Base-by-base conservation (phyloP, 2,797 vertebrate species). In the Sebastes steindachneri region DNA sequence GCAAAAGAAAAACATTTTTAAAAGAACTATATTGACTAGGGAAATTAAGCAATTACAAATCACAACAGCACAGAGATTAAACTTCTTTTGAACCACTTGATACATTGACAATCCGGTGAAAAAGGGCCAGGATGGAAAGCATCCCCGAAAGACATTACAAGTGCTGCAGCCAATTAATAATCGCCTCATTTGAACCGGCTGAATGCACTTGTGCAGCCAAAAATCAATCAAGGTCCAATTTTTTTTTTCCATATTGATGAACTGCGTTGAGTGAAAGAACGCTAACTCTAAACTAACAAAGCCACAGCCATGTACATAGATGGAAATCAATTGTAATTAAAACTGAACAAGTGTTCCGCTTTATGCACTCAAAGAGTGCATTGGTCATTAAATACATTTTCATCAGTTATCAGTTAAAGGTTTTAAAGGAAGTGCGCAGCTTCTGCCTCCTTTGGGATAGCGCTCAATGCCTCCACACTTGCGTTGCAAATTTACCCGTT, bases 311-410 rank as follows among this genome's bases (percentile, higher is more conserved):
- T 93, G 93, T 96, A 94, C 96, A 94, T 89, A 95, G 96, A 97
- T 97, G 95, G 92, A 95, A 97, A 97, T 97, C 97, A 96, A 97
- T 97, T 96, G 95, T 97, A 97, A 97, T 98, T 97, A 97, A 97
- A 97, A 97, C 90, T 90, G 96, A 96, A 97, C 97, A 97, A 96
- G 95, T 95, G 95, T 96, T 97, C 89, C 73, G 91, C 95, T 96
- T 96, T 95, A 94, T 95, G 93, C 92, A 77, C 92, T 96, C 94
- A 96, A 96, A 97, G 95, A 95, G 89, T 90, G 93, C 73, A 82
- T 87, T 93, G 92, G 94, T 96, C 95, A 96, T 97, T 97, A 97
- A 97, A 96, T 93, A 94, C 86, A 95, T 95, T 95, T 95, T 96
- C 92, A 95, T 93, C 94, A 95, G 95, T 96, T 96, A 96, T 95